Evolutionary conservation across 64 coral and sea anemone genomes (phyloP).

Genomic region (Anthopleura sola): DNA sequence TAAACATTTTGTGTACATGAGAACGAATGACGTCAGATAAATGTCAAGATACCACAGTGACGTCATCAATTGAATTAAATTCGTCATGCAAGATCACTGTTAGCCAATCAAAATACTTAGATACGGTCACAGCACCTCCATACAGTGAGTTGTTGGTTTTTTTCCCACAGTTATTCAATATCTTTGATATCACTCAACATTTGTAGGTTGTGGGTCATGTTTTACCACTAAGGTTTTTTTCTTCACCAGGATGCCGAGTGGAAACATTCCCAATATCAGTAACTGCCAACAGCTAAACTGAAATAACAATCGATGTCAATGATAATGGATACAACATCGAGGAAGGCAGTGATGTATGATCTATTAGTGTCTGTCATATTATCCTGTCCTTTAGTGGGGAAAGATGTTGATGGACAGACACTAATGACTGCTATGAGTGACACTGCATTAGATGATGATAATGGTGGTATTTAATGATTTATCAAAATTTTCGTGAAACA

Average conservation of each 20-base stretch:
- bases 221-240: not conserved
- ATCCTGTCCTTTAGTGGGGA: no score
- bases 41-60: not conserved
- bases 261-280: not conserved
- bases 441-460: no score
- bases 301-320: not conserved
- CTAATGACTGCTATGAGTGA: no score
- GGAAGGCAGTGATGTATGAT: not conserved
- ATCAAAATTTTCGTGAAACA: no score
- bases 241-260: conserved; percentile 1
- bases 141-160: no score
- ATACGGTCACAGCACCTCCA: not conserved
- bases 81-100: no score
- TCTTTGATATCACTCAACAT: no score
- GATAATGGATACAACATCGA: not conserved
- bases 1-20: not conserved
- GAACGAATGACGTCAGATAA: not conserved
- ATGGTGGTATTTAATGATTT: no score
- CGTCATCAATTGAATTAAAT: no score
- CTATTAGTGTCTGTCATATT: no score
- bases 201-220: not conserved
- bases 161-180: not conserved
- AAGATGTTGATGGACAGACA: no score
- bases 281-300: not conserved
- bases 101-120: not conserved